These are phyloP conservation scores for Amphipoea lucens DNA, from an alignment of 2,888 invertebrate genomes.

Conservation along the genomic window DNA sequence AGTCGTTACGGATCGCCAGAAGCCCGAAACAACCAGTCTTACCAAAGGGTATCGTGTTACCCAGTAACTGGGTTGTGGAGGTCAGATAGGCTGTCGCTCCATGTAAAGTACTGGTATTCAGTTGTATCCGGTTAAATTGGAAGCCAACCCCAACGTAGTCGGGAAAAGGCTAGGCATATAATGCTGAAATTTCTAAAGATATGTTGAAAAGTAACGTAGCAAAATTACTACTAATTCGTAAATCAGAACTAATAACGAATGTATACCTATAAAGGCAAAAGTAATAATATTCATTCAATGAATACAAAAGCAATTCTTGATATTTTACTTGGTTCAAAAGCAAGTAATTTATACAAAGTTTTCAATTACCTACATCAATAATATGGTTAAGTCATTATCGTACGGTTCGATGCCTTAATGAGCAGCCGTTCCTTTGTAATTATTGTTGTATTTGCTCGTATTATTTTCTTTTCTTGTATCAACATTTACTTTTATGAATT, in stretches of 20 bases:
- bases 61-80: no score
- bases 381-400: conserved; percentile 10
- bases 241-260: background rate
- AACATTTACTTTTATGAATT: background rate
- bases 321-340: conserved; percentile 3
- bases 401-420: conserved; percentile 14
- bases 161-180: no score
- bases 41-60: no score
- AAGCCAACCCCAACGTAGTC: no score
- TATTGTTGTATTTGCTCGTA: background rate
- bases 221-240: background rate
- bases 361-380: conserved; percentile 34
- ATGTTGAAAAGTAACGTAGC: background rate
- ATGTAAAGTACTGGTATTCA: no score
- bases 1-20: no score
- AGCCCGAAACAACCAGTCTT: no score
- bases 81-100: no score
- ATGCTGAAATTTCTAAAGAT: background rate
- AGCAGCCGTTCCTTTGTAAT: conserved; percentile 22
- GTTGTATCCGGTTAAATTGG: no score
- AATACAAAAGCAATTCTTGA: background rate
- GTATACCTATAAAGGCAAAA: background rate
- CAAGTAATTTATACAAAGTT: background rate
- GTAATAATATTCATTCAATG: background rate
- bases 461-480: background rate